Evolutionary conservation across 2,113 vertebrate genomes (phyloP).

Genomic region (Callionymus lyra): DNA sequence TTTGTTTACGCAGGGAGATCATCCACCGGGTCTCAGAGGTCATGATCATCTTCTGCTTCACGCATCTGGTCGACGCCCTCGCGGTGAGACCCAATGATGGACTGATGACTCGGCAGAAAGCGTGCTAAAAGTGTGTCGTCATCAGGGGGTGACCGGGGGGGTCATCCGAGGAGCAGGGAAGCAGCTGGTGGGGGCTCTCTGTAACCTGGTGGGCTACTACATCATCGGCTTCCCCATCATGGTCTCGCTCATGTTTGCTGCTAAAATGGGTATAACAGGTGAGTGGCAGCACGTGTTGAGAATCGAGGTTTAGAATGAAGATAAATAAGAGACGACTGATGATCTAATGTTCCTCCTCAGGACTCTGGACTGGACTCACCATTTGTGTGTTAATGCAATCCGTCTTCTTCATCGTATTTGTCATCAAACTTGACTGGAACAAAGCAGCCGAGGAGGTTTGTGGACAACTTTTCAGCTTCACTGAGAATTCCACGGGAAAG

Average conservation of each 20-base stretch:
- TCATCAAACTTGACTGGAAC: slow-evolving; percentile 75
- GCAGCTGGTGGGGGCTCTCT: slow-evolving; percentile 75
- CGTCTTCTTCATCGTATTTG: slow-evolving; percentile 61
- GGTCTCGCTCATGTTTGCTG: slow-evolving; percentile 73
- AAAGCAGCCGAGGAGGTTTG: slow-evolving; percentile 74
- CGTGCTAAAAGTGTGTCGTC: not conserved
- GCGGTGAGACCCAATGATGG: slow-evolving; percentile 43
- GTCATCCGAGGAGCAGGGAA: slow-evolving; percentile 77
- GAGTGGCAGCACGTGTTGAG: slow-evolving; percentile 13
- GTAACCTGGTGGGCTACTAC: slow-evolving; percentile 73
- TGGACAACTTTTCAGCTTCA: not conserved
- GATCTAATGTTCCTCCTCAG: slow-evolving; percentile 44
- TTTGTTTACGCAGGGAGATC: slow-evolving; percentile 49
- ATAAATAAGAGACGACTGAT: too few species aligned
- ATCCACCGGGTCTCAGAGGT: slow-evolving; percentile 46
- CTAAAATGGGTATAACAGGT: slow-evolving; percentile 72
- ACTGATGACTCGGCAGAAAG: not conserved
- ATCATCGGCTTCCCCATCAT: slow-evolving; percentile 71
- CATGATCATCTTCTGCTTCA: slow-evolving; percentile 48
- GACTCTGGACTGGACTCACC: slow-evolving; percentile 79
- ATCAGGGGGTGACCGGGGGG: slow-evolving; percentile 67
- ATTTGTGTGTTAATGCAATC: slow-evolving; percentile 66
- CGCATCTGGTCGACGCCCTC: slow-evolving; percentile 50
- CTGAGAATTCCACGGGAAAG: not conserved
- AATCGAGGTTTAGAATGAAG: too few species aligned